These are phyloP conservation scores for Eristalis arbustorum DNA, from an alignment of 2,888 invertebrate genomes.

Conservation along the genomic window DNA sequence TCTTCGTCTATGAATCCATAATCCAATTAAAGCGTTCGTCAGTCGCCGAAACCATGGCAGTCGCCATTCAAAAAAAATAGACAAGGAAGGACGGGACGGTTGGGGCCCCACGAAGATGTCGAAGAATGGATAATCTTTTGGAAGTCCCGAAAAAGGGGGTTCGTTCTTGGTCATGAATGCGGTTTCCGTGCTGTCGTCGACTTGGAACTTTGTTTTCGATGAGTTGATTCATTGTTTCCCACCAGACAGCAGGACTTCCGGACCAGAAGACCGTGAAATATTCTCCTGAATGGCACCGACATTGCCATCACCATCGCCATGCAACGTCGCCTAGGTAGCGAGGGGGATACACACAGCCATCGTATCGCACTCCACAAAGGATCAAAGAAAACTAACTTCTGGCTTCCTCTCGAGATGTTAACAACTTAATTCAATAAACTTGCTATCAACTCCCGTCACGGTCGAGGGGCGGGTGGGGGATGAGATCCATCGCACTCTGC, in stretches of 20 bases:
- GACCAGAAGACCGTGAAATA: constrained; percentile 41
- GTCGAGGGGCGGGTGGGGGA: too few species aligned
- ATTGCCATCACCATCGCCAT: not conserved
- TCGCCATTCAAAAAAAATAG: not conserved
- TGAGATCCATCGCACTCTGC: not conserved
- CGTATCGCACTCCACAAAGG: constrained; percentile 17
- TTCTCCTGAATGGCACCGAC: constrained; percentile 16
- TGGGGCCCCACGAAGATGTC: too few species aligned
- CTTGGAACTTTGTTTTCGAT: not conserved
- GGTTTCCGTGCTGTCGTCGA: constrained; percentile 28
- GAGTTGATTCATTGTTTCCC: constrained; percentile 52
- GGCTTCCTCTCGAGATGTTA: constrained; percentile 41
- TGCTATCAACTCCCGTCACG: not conserved
- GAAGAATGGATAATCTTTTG: not conserved
- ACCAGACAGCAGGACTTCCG: constrained; percentile 41
- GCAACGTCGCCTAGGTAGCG: constrained; percentile 17
- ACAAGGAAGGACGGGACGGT: too few species aligned
- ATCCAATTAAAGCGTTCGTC: constrained; percentile 63
- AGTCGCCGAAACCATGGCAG: not conserved
- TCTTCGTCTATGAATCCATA: constrained; percentile 46
- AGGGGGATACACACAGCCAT: constrained; percentile 18
- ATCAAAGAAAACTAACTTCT: constrained; percentile 57
- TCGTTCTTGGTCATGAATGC: constrained; percentile 9
- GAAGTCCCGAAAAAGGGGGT: not conserved
- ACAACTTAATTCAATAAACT: constrained; percentile 66